Base-by-base conservation (phyloP, 2,113 vertebrate species). In the Mormyrus lacerda region DNA sequence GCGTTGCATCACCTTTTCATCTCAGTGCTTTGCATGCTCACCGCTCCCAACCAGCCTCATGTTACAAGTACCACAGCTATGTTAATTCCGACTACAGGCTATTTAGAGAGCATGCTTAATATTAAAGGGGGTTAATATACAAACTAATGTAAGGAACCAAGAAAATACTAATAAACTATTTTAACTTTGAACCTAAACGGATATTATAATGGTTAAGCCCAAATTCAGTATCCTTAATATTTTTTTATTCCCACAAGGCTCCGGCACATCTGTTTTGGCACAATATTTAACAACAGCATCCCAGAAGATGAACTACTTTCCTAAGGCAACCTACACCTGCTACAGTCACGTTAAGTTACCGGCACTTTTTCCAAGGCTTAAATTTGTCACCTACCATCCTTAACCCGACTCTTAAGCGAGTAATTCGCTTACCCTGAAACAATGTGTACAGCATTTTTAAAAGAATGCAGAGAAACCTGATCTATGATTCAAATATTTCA, bases 291-390 rank as follows among this genome's bases (percentile, higher is more conserved):
- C 88, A 88, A 11, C 31, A 50, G 47, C 69, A 88, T 88, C 88
- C 19, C 45, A 27, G 61, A 76, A 27, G 79, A 83, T 19, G 51
- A 85, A 53, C 27, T 76, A 45, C 19, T 82, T 83, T 21, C 42
- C 35, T 53, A 44, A 24, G 47, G 48, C 76, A 51, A 27, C 35
- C 24, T 53, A 6, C 55, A 83, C 69, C 87, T 61, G 89, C 87
- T 79, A 47, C 51, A 76, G 35, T 7, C 44, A 45, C 50, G n/a
- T 87, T 17, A 55, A 55, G 15, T 90, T 61, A 35, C 61, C 84
- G 61, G 65, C 85, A 90, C 89, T 90, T 87, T 79, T 47, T 50
- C 39, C 35, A 79, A 69, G 42, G 55, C 42, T 89, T 42, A 47
- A 10, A 31, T 31, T 53, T 7, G 85, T 87, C 7, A 42, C 47